Evolutionary conservation across 2,888 invertebrate genomes (phyloP), one percentile per base, ranked within the genome.

Genomic region (Ophion obscuratus): DNA sequence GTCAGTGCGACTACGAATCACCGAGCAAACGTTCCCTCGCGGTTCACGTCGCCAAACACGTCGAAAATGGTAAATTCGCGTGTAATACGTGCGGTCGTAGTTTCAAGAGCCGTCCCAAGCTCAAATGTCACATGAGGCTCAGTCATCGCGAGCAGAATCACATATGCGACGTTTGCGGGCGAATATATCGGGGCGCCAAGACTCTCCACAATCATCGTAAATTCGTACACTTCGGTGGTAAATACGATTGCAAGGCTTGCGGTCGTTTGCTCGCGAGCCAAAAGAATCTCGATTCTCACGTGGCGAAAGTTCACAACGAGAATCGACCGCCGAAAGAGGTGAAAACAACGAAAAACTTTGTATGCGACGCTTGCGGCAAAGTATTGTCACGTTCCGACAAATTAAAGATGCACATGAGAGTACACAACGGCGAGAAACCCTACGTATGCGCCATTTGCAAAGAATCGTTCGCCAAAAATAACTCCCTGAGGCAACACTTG

Each of bases 271-370:
- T 94, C 90, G 94, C 94, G 5, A 94, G 92, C 2, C 94, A 95
- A 53, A 94, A 94, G 78, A 95, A 94, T 67, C 92, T 95, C n/a
- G 94, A 94, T 76, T 92, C 92, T 57, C 94, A 94, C 75, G 90
- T 94, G 88, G 66, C 92, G 2, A 87, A 90, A 20, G 92, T 92
- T 36, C 94, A 94, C 86, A 92, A 92, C 79, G 57, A 74, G 7
- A 74, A 70, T 11, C 64, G 62, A 66, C 27, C 70, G 40, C 2
- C n/a, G 4, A 79, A 66, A 57, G 11, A n/a, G 2, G 36, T 5
- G 0, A 64, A 90, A 90, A 2, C 14, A 47, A 80, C 90, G 10
- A 91, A 93, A 59, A 91, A 91, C 27, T 91, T 90, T 0, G 90
- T 93, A 0, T 95, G 95, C 89, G 94, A 94, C 59, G 92, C 92